Evolutionary conservation across 2,113 vertebrate species (phyloP), one percentile per base, ranked within the genome.

Genomic region (Aegotheles bennettii): DNA sequence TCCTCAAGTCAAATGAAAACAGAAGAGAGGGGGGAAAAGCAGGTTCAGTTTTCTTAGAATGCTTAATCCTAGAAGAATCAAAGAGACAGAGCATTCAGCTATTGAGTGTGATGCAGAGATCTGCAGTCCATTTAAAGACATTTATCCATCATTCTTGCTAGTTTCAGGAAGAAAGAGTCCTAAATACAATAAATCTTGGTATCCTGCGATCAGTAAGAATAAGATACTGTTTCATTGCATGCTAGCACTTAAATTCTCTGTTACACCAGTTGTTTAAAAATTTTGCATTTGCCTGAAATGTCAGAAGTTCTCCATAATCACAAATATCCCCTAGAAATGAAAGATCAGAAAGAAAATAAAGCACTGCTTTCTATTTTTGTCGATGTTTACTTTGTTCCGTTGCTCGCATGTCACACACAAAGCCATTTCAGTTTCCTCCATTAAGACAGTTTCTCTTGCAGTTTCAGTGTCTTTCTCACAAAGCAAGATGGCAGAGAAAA

Each of bases 391-490:
- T 94, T 89, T 89, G 85, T 79, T 93, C 86, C 3, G 19, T 90
- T 79, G 83, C 89, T 95, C 15, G 1, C 65, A 29, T 93, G 90
- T 94, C 54, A 43, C 54, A 69, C 82, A 73, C 5, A 2, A 84
- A 93, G 76, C 88, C 94, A 87, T 89, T 89, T 87, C 90, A 38
- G 88, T 87, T 94, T 96, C 93, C 94, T 95, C 94, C 16, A 13
- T 38, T 25, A 6, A 86, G 71, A 77, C 35, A 51, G 93, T 96
- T 96, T 97, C 90, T 93, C 83, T 96, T 94, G 86, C 95, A 93
- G 51, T 96, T 96, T 96, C 93, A 86, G 73, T 90, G 77, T 89
- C 80, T 96, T 95, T 96, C 88, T 92, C 31, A 6, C 86, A 89
- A 80, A 89, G 64, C 51, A 68, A 60, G 40, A 57, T 16, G 2